A percentile compares a stretch with the other conserved stretches of the same genome.
These are phyloP conservation scores for Apis cerana DNA, from an alignment of 1,140 invertebrate genomes.

Conservation along the genomic window DNA sequence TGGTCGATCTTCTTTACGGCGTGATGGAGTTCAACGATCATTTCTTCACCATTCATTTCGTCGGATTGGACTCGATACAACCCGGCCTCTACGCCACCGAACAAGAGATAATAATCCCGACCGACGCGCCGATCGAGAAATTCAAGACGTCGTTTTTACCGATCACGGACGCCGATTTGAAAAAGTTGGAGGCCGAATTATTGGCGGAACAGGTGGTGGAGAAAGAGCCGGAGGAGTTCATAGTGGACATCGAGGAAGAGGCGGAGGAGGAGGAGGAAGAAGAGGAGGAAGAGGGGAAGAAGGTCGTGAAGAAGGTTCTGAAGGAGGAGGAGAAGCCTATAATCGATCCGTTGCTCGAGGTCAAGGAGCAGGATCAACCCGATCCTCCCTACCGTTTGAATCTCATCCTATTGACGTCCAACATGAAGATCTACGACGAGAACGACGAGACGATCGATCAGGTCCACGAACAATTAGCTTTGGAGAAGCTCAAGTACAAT, in stretches of 20 bases:
- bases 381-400: conserved; percentile 72
- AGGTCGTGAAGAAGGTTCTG: background rate
- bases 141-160: conserved; percentile 73
- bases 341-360: conserved; percentile 55
- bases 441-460: conserved; percentile 35
- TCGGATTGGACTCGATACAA: conserved; percentile 62
- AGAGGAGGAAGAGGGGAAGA: conserved; percentile 40
- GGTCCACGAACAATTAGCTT: conserved; percentile 46
- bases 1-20: conserved; percentile 67
- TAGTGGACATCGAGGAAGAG: background rate
- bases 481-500: conserved; percentile 74
- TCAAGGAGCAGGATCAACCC: conserved; percentile 62
- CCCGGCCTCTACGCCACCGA: conserved; percentile 55
- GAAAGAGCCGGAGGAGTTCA: background rate
- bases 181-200: conserved; percentile 31
- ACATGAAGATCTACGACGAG: conserved; percentile 64
- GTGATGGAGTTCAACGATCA: conserved; percentile 72
- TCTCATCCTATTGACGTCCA: conserved; percentile 71
- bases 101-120: conserved; percentile 37
- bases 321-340: conserved; percentile 36
- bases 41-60: conserved; percentile 69
- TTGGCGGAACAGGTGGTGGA: background rate
- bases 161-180: conserved; percentile 70
- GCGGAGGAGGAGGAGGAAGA: conserved; percentile 49
- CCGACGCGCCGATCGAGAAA: conserved; percentile 44